Evolutionary conservation across 2,888 invertebrate species (phyloP).

Genomic region (Ligdia adustata): DNA sequence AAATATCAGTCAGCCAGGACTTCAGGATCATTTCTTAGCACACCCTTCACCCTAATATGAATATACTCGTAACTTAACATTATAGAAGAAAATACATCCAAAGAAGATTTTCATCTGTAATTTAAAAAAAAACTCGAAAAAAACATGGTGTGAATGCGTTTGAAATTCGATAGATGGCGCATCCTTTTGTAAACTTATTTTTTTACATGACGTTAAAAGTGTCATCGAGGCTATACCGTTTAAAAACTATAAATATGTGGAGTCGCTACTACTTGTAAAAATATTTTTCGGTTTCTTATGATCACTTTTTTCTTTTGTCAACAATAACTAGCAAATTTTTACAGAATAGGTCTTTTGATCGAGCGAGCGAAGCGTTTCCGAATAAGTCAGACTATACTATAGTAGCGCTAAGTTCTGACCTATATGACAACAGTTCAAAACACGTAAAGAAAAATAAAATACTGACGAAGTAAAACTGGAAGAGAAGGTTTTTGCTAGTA

Average conservation of each 20-base stretch:
- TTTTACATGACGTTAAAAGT: conserved; percentile 19
- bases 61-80: no score
- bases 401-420: no score
- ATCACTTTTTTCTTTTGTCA: not conserved
- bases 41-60: no score
- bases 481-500: no score
- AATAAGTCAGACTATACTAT: no score
- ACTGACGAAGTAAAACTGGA: no score
- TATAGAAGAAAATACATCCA: no score
- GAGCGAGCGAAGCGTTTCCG: no score
- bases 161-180: conserved; percentile 15
- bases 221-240: conserved; percentile 13
- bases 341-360: not conserved
- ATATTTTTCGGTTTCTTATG: not conserved
- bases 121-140: not conserved
- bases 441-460: no score
- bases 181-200: conserved; percentile 14
- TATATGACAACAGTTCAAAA: no score
- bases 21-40: no score
- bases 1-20: no score
- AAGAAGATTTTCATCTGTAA: not conserved
- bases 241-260: conserved; percentile 6
- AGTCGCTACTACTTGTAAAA: conserved; percentile 11
- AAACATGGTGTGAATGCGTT: conserved; percentile 10
- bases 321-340: not conserved